A percentile compares a stretch with the other conserved stretches of the same genome.
phyloP scores from a whole-genome alignment of 92 coral and sea anemone genomes.

The Epizoanthus stellaris region DNA sequence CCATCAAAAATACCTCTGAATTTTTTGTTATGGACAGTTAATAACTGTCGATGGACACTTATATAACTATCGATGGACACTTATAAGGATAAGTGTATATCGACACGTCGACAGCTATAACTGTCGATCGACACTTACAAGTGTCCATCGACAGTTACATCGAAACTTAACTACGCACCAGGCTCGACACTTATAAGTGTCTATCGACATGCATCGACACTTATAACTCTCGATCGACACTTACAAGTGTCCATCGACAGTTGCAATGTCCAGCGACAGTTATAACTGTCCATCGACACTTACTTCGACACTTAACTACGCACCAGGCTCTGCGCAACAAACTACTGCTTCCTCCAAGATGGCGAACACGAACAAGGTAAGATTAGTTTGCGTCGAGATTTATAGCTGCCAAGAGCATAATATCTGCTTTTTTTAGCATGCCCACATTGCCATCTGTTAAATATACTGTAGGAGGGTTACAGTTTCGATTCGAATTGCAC shows the following conservation, averaged over 20 bases:
- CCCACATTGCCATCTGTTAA: not conserved
- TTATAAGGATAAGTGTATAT: not conserved
- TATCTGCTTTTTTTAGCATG: slow-evolving; percentile 1
- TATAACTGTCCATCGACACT: not conserved
- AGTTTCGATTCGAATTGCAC: too few species aligned
- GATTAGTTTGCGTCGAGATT: slow-evolving; percentile 5
- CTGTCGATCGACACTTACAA: not conserved
- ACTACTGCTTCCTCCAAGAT: not conserved
- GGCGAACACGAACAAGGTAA: slow-evolving; percentile 11
- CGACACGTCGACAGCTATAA: not conserved
- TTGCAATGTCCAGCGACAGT: not conserved
- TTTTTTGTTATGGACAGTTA: not conserved
- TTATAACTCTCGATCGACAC: slow-evolving; percentile 1
- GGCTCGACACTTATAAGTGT: not conserved
- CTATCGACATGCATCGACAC: not conserved
- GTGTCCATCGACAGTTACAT: not conserved
- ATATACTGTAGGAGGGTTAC: not conserved
- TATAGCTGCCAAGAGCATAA: slow-evolving; percentile 6
- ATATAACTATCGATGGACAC: not conserved
- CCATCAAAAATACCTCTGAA: not conserved
- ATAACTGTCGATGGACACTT: not conserved
- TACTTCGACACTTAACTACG: not conserved
- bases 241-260: not conserved
- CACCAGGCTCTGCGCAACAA: slow-evolving; percentile 20
- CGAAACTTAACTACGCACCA: not conserved